phyloP scores from a whole-genome alignment of 2,888 invertebrate species.

The Andrena flavipes region DNA sequence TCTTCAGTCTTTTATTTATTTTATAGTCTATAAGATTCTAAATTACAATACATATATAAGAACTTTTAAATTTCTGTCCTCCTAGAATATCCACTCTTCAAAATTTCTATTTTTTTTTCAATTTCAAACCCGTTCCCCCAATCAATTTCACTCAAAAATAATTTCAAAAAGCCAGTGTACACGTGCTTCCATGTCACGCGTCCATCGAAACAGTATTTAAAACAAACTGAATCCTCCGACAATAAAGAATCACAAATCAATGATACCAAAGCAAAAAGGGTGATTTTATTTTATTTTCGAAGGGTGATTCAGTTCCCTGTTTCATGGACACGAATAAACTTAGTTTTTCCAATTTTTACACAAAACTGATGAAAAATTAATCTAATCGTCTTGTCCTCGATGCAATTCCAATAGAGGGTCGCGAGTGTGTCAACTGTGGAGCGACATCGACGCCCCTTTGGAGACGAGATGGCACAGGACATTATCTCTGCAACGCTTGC shows the following conservation, averaged over 20 bases:
- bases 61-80: background rate
- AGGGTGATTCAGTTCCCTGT: constrained; percentile 19
- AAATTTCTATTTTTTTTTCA: background rate
- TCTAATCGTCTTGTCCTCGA: constrained; percentile 33
- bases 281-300: no score
- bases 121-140: no score
- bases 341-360: background rate
- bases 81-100: background rate
- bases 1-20: background rate
- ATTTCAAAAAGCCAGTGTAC: constrained; percentile 16
- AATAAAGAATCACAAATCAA: background rate
- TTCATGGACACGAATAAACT: constrained; percentile 19
- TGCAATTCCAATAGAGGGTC: constrained; percentile 78
- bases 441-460: constrained; percentile 99
- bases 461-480: constrained; percentile 99
- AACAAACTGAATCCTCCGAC: background rate
- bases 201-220: background rate
- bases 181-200: constrained; percentile 1
- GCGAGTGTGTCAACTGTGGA: constrained; percentile 98
- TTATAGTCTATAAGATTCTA: background rate
- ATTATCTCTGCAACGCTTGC: constrained; percentile 91
- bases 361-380: constrained; percentile 34
- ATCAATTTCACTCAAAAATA: background rate
- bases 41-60: background rate
- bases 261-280: background rate